Evolutionary conservation across 30 jellyfish, hydroid and myxozoan species (phyloP).

Genomic region (Rhopilema esculentum): DNA sequence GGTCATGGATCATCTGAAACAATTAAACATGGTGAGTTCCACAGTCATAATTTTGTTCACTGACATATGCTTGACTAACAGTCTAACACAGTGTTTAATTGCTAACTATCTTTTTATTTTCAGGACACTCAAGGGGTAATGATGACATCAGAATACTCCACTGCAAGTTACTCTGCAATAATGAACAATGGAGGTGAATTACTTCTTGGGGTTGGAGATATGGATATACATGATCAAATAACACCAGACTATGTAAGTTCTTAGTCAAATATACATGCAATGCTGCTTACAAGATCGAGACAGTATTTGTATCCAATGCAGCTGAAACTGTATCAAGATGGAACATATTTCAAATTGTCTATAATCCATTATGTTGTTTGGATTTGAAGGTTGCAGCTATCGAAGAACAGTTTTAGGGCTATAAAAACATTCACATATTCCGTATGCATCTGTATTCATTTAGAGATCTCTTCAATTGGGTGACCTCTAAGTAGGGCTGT

Average conservation of each 20-base stretch:
- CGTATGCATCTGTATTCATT: too few relatives aligned
- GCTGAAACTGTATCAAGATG: too few relatives aligned
- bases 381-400: too few relatives aligned
- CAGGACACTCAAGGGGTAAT: conserved; percentile 84
- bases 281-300: too few relatives aligned
- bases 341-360: too few relatives aligned
- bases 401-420: too few relatives aligned
- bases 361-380: background rate
- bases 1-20: conserved; percentile 38
- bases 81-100: background rate
- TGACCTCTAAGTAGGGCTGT: too few relatives aligned
- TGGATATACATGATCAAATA: conserved; percentile 79
- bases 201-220: conserved; percentile 87
- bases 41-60: background rate
- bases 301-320: too few relatives aligned
- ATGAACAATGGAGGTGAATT: conserved; percentile 80
- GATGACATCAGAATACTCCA: conserved; percentile 58
- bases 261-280: background rate
- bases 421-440: too few relatives aligned
- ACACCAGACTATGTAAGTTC: conserved; percentile 67
- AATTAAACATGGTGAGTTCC: conserved; percentile 57
- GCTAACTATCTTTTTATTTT: background rate
- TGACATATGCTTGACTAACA: background rate
- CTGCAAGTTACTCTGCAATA: conserved; percentile 87
- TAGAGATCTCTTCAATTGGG: too few relatives aligned